These are phyloP conservation scores for Sisyra nigra DNA, from an alignment of 2,888 invertebrate genomes.

Conservation along the genomic window DNA sequence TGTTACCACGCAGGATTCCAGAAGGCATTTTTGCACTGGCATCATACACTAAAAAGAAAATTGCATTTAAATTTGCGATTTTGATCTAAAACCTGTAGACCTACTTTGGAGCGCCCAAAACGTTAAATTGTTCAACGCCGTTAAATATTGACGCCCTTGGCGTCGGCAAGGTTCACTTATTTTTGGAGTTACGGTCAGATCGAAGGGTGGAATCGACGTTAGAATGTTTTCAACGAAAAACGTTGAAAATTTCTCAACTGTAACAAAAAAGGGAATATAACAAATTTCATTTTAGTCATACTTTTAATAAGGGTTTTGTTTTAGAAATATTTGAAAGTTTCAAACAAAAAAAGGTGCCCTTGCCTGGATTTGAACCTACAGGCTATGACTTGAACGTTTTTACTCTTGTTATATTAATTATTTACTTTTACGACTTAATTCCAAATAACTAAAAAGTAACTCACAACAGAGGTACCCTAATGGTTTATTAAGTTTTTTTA, in stretches of 20 bases:
- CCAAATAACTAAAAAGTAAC: too few relatives aligned
- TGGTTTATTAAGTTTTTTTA: too few relatives aligned
- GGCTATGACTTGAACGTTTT: too few relatives aligned
- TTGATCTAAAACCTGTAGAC: conserved; percentile 10
- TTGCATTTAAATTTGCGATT: neutral
- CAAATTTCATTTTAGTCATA: too few relatives aligned
- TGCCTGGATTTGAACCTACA: too few relatives aligned
- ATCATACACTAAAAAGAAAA: conserved; percentile 23
- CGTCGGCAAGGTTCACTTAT: conserved; percentile 20
- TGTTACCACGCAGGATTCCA: conserved; percentile 25
- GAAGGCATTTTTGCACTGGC: conserved; percentile 27
- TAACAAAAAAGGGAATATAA: too few relatives aligned
- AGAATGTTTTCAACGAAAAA: neutral
- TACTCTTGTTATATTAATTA: too few relatives aligned
- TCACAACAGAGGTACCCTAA: too few relatives aligned
- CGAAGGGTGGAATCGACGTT: conserved; percentile 19
- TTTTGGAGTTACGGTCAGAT: conserved; percentile 19
- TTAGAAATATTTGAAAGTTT: too few relatives aligned
- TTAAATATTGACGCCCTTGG: conserved; percentile 20
- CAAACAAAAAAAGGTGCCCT: too few relatives aligned
- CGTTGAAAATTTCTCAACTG: neutral
- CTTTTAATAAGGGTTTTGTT: too few relatives aligned
- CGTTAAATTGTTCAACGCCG: conserved; percentile 22
- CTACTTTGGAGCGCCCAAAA: conserved; percentile 28
- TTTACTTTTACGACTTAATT: too few relatives aligned